Evolutionary conservation across 92 coral and sea anemone genomes (phyloP).

Genomic region (Paragorgia papillata): DNA sequence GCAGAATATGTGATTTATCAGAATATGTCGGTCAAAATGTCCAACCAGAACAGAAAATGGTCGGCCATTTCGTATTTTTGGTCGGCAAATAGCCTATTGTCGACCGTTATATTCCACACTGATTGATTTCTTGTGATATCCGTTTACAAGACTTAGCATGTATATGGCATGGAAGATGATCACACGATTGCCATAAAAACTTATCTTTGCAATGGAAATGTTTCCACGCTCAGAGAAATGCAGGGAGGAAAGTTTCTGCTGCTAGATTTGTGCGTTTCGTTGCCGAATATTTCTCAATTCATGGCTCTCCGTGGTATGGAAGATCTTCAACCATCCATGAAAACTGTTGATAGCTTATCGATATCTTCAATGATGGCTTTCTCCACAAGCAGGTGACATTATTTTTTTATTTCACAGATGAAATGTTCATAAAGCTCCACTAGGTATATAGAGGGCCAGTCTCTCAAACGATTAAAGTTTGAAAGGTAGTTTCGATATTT

Average conservation of each 20-base stretch:
- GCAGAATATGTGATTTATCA: too few relatives aligned
- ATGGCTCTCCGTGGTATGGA: slow-evolving; percentile 31
- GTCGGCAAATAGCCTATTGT: too few relatives aligned
- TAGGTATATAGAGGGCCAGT: too few relatives aligned
- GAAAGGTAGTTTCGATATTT: too few relatives aligned
- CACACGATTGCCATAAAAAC: slow-evolving; percentile 74
- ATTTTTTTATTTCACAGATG: too few relatives aligned
- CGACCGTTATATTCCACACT: too few relatives aligned
- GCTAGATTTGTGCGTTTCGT: slow-evolving; percentile 74
- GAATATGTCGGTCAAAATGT: too few relatives aligned
- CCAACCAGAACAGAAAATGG: too few relatives aligned
- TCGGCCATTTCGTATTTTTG: too few relatives aligned
- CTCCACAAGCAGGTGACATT: slow-evolving; percentile 48
- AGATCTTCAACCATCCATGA: slow-evolving; percentile 48
- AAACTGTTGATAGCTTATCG: slow-evolving; percentile 50
- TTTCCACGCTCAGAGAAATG: slow-evolving; percentile 77
- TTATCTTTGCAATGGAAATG: slow-evolving; percentile 78
- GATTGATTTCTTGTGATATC: too few relatives aligned
- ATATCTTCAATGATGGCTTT: slow-evolving; percentile 43
- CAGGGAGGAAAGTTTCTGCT: slow-evolving; percentile 82
- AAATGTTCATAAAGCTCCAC: too few relatives aligned
- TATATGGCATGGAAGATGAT: slow-evolving; percentile 33
- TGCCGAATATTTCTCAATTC: slow-evolving; percentile 70
- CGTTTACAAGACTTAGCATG: neutral
- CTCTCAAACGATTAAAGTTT: too few relatives aligned